Conservation (phyloP, 2,888 invertebrate genomes). For the Pardosa pseudoannulata region DNA sequence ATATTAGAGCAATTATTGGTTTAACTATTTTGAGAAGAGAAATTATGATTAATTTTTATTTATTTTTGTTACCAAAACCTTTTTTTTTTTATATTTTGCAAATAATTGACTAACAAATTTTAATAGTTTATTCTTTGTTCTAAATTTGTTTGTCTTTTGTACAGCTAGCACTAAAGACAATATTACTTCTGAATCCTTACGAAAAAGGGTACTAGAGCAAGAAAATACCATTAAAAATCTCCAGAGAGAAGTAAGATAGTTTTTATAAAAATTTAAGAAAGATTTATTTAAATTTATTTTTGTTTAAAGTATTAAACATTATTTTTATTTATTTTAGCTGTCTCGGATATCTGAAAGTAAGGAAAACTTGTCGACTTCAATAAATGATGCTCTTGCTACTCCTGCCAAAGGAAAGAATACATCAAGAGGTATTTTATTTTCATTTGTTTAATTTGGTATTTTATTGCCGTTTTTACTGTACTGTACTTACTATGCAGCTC, state of each 20-base stretch:
- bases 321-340: slow-evolving; percentile 4
- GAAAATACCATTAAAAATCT: slow-evolving; percentile 30
- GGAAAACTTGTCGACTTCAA: neutral
- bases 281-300: neutral
- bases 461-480: no score
- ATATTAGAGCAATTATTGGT: no score
- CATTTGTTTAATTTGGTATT: no score
- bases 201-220: slow-evolving; percentile 25
- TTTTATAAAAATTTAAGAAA: neutral
- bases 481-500: no score
- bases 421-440: neutral
- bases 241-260: slow-evolving; percentile 17
- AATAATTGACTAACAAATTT: no score
- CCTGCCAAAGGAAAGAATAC: neutral
- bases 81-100: neutral
- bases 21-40: no score
- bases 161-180: neutral
- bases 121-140: no score
- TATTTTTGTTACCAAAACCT: no score
- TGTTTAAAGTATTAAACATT: neutral
- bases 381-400: neutral
- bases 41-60: no score
- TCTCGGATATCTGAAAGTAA: neutral
- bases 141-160: no score
- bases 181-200: slow-evolving; percentile 2